Percentiles rank a stretch among this genome's conserved stretches.
Evolutionary conservation across 2,113 vertebrate species (phyloP).

Genomic region (Scomber japonicus): DNA sequence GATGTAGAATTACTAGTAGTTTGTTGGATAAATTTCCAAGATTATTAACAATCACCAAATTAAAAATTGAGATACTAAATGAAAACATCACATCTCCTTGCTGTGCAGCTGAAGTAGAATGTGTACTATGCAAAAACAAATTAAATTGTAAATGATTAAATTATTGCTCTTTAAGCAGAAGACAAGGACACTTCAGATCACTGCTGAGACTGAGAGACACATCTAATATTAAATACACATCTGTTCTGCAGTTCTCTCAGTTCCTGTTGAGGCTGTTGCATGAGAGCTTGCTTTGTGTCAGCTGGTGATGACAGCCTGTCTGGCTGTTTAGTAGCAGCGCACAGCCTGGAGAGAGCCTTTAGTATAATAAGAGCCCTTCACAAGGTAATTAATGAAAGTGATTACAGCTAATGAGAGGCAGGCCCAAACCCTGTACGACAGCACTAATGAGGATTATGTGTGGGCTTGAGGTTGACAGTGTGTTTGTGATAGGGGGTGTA

Average conservation of each 20-base stretch:
- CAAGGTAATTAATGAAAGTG: slow-evolving; percentile 53
- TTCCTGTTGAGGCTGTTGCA: background rate
- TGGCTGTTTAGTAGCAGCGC: background rate
- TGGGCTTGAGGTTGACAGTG: slow-evolving; percentile 12
- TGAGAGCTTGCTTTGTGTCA: slow-evolving; percentile 20
- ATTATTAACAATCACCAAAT: no score
- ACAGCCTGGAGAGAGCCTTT: slow-evolving; percentile 38
- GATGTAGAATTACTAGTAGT: background rate
- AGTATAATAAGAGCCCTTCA: slow-evolving; percentile 47
- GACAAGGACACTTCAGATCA: background rate
- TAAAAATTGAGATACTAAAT: no score
- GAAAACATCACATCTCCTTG: background rate
- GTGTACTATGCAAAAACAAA: no score
- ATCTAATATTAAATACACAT: background rate
- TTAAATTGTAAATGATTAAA: background rate
- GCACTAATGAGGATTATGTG: slow-evolving; percentile 32
- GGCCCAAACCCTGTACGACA: background rate
- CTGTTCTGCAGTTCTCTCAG: background rate
- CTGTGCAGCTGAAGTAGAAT: background rate
- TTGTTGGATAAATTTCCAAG: no score
- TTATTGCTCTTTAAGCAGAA: background rate
- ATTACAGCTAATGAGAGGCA: slow-evolving; percentile 48
- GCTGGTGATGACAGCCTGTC: background rate
- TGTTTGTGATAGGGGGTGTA: background rate
- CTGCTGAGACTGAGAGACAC: background rate